A percentile compares a stretch with the other conserved stretches of the same genome.
Evolutionary conservation across 2,888 invertebrate genomes (phyloP).

Genomic region (Bedellia somnulentella): DNA sequence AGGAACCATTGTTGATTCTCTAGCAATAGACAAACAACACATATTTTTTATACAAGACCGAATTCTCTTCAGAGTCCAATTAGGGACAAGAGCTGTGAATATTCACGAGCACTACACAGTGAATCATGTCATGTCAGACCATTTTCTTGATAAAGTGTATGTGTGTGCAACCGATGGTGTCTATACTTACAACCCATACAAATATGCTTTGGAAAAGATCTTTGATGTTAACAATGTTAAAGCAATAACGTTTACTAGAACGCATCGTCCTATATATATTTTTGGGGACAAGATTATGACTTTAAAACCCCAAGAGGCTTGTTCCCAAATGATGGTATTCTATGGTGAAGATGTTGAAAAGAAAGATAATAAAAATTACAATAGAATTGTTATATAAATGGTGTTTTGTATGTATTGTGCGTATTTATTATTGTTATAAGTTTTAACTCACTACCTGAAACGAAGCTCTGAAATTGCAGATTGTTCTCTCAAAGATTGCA

Average conservation of each 20-base stretch:
- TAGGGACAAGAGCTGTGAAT: conserved; percentile 30
- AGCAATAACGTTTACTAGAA: conserved; percentile 27
- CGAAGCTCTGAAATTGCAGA: too few relatives aligned
- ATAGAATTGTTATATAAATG: too few relatives aligned
- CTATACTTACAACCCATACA: conserved; percentile 39
- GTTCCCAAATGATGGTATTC: too few relatives aligned
- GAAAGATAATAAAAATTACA: too few relatives aligned
- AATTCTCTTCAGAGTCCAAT: conserved; percentile 26
- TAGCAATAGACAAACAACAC: conserved; percentile 33
- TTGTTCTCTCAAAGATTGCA: too few relatives aligned
- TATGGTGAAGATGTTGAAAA: too few relatives aligned
- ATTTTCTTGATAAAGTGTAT: conserved; percentile 24
- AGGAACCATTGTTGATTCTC: conserved; percentile 22
- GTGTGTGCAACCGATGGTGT: conserved; percentile 27
- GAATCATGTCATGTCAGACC: conserved; percentile 21
- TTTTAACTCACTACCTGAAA: too few relatives aligned
- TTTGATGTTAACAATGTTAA: conserved; percentile 24
- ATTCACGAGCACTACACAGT: conserved; percentile 26
- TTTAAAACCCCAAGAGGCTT: too few relatives aligned
- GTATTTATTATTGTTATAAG: too few relatives aligned
- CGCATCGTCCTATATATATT: conserved; percentile 31
- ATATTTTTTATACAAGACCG: conserved; percentile 28
- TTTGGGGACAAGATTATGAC: conserved; percentile 31
- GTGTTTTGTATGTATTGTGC: too few relatives aligned
- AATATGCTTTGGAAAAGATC: conserved; percentile 34